Conservation (phyloP, 2,113 vertebrate species). For the Jaculus jaculus region DNA sequence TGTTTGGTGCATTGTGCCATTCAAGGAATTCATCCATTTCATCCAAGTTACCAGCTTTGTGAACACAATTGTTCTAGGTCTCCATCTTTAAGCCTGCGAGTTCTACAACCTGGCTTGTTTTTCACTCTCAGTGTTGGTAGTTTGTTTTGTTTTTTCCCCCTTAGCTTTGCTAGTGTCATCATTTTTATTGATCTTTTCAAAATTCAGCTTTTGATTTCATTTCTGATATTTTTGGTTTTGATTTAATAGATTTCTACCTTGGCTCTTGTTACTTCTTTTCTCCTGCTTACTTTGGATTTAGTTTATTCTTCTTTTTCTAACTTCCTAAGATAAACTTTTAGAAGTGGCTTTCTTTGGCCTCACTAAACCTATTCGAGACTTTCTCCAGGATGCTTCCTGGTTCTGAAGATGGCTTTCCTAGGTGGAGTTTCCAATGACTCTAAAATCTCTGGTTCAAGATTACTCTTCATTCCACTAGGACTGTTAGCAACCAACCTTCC, state of each 20-base stretch:
- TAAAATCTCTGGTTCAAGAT: background rate
- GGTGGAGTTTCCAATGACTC: background rate
- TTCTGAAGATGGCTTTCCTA: background rate
- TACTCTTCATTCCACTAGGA: background rate
- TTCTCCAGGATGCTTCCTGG: background rate
- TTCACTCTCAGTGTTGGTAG: background rate
- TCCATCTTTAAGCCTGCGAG: background rate
- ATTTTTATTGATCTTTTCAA: background rate
- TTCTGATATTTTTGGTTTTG: background rate
- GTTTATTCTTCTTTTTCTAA: background rate
- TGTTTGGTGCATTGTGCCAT: background rate
- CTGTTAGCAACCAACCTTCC: background rate
- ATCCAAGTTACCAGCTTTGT: background rate
- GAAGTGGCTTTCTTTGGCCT: background rate
- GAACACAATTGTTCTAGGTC: background rate
- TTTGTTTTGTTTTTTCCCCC: background rate
- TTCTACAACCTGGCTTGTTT: background rate
- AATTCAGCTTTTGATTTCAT: background rate
- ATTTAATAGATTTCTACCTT: background rate
- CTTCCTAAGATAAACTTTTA: background rate
- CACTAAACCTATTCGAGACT: background rate
- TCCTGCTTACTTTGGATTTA: background rate
- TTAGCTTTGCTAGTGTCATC: background rate
- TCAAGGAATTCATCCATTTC: background rate
- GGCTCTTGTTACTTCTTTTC: background rate